Conservation (phyloP, 2,113 vertebrate genomes). For the Phocoena phocoena region DNA sequence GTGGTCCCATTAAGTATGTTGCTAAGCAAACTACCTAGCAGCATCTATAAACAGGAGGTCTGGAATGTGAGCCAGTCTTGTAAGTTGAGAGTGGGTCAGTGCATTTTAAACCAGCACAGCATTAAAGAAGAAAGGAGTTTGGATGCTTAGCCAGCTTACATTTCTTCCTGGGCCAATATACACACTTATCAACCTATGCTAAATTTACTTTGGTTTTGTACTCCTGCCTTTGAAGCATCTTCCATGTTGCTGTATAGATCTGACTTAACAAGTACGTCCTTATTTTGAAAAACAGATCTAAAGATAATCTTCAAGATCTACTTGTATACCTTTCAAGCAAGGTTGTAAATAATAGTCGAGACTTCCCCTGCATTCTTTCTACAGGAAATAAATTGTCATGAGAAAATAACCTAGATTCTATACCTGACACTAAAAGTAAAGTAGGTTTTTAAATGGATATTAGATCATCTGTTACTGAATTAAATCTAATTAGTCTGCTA, state of each 20-base stretch:
- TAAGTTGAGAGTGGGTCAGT: constrained; percentile 70
- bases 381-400: neutral
- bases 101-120: constrained; percentile 74
- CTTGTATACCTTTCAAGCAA: neutral
- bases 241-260: neutral
- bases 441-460: neutral
- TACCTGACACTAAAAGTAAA: neutral
- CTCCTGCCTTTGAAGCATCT: neutral
- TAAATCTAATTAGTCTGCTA: neutral
- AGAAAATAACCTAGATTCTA: neutral
- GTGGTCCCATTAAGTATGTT: constrained; percentile 74
- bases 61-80: constrained; percentile 76
- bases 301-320: neutral
- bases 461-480: neutral
- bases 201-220: constrained; percentile 47
- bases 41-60: constrained; percentile 67
- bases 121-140: constrained; percentile 69
- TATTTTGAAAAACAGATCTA: constrained; percentile 13
- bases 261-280: neutral
- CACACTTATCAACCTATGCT: constrained; percentile 53
- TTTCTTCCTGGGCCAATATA: constrained; percentile 50
- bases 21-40: constrained; percentile 79
- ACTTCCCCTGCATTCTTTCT: neutral
- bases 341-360: neutral
- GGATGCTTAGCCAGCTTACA: constrained; percentile 25